phyloP scores from a whole-genome alignment of 2,113 vertebrate genomes.

The Zapus hudsonius region DNA sequence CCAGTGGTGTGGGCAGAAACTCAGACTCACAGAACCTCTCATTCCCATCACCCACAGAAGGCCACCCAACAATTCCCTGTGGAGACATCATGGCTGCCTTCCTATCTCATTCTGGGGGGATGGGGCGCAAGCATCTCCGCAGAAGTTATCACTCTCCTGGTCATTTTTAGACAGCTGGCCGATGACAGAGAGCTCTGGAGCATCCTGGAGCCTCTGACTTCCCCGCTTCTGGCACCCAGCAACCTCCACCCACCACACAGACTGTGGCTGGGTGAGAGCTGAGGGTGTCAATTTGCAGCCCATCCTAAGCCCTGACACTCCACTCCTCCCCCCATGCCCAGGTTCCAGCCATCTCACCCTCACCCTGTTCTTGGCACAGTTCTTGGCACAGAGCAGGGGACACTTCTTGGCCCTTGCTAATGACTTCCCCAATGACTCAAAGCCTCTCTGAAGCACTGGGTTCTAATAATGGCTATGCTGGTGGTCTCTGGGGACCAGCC shows the following conservation, averaged over 20 bases:
- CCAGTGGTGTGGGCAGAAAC: accelerated
- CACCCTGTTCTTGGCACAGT: background rate
- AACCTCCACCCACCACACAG: background rate
- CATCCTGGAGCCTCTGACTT: background rate
- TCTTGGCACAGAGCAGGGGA: too few relatives aligned
- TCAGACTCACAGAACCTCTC: background rate
- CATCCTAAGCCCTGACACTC: background rate
- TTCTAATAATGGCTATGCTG: accelerated
- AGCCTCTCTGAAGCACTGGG: background rate
- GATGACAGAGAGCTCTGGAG: accelerated
- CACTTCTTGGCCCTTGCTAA: background rate
- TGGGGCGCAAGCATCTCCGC: accelerated
- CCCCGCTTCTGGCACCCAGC: accelerated
- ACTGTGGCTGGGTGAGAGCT: background rate
- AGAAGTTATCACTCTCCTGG: background rate
- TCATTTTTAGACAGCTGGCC: background rate
- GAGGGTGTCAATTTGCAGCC: accelerated
- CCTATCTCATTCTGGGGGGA: too few relatives aligned
- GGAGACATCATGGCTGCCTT: accelerated
- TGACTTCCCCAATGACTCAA: background rate
- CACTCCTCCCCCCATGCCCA: background rate
- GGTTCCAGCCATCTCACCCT: too few relatives aligned
- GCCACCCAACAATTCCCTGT: background rate
- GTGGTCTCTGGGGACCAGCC: background rate
- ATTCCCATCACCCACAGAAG: accelerated